Percentiles rank a stretch among this genome's conserved stretches.
Conservation (phyloP, 1,140 invertebrate genomes). For the Temnothorax longispinosus region DNA sequence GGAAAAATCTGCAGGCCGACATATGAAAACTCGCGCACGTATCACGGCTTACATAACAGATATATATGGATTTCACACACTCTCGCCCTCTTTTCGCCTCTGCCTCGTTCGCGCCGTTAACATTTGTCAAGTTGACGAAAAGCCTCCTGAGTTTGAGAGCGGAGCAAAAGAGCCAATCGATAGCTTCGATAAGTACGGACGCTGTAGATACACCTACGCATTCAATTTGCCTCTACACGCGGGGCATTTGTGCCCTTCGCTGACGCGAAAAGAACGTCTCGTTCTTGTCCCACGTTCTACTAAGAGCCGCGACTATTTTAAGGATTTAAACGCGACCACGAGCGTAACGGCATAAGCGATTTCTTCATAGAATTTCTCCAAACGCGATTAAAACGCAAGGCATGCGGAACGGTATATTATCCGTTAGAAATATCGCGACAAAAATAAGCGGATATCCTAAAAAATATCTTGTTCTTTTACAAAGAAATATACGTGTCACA, state of each 20-base stretch:
- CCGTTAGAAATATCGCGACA: neutral
- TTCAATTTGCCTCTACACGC: slow-evolving; percentile 37
- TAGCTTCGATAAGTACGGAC: slow-evolving; percentile 10
- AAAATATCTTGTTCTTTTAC: neutral
- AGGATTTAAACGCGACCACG: slow-evolving; percentile 3
- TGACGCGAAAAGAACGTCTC: slow-evolving; percentile 4
- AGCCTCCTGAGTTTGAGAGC: slow-evolving; percentile 12
- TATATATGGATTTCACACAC: neutral
- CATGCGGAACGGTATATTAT: neutral
- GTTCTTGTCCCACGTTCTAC: slow-evolving; percentile 42
- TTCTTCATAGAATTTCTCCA: neutral
- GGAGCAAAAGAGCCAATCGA: slow-evolving; percentile 30
- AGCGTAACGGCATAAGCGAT: neutral
- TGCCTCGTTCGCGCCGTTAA: neutral
- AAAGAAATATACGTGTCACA: neutral
- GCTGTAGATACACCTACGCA: slow-evolving; percentile 26
- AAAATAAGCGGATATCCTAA: neutral
- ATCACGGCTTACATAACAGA: slow-evolving; percentile 1
- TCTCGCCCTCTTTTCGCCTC: neutral
- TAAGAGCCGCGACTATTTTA: slow-evolving; percentile 45
- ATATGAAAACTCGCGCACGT: neutral
- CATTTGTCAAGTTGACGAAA: slow-evolving; percentile 39
- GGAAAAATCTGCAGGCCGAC: slow-evolving; percentile 17
- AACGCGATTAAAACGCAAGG: neutral
- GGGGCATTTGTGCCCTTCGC: slow-evolving; percentile 22